Conservation (phyloP, 2,797 vertebrate species). For the Poeciliopsis paucimaculata region DNA sequence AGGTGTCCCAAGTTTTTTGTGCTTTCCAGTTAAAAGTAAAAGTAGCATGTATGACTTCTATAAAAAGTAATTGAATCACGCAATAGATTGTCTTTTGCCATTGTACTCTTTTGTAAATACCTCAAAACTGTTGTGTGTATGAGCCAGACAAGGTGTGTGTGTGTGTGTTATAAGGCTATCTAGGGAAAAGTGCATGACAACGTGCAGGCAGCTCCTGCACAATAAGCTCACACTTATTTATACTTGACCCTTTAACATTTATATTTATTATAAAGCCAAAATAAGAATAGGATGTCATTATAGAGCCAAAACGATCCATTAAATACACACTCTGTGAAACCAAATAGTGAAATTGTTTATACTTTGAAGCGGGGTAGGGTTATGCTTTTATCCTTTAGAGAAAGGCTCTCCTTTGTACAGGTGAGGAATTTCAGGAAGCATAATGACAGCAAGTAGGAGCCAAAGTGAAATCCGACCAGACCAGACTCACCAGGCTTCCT, state of each 20-base stretch:
- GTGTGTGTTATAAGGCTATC: background rate
- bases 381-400: background rate
- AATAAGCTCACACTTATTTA: background rate
- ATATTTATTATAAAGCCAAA: background rate
- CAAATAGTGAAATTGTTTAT: background rate
- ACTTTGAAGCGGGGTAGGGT: background rate
- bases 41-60: no score
- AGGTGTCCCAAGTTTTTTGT: background rate
- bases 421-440: background rate
- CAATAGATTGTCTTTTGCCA: background rate
- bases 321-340: background rate
- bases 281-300: background rate
- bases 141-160: background rate
- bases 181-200: background rate
- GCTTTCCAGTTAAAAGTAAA: background rate
- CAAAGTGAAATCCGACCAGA: background rate
- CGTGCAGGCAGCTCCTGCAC: background rate
- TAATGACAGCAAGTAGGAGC: background rate
- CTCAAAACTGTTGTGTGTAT: background rate
- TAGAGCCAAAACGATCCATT: background rate
- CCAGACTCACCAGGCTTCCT: conserved; percentile 11
- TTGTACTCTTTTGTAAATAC: background rate
- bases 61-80: background rate
- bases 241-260: background rate
- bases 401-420: background rate